A percentile compares a stretch with the other conserved stretches of the same genome.
These are phyloP conservation scores for Lamprologus lemairii DNA, from an alignment of 2,113 vertebrate species.

Conservation along the genomic window DNA sequence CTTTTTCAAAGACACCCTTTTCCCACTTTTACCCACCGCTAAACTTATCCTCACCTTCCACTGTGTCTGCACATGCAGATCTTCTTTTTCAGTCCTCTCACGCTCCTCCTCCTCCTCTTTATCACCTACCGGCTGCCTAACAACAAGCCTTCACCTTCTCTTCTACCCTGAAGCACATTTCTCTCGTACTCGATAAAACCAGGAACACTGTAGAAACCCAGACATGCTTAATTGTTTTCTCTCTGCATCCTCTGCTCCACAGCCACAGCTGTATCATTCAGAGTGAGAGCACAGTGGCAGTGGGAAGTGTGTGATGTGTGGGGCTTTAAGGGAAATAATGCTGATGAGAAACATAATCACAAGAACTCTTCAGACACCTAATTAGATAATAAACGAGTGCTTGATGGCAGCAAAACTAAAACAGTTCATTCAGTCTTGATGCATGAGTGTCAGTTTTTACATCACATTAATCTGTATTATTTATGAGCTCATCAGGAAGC, in stretches of 20 bases:
- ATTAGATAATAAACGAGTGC: background rate
- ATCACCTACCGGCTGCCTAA: background rate
- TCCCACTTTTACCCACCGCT: background rate
- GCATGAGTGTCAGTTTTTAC: background rate
- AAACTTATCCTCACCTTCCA: background rate
- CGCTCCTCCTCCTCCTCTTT: background rate
- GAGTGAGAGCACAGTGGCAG: background rate
- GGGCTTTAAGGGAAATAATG: background rate
- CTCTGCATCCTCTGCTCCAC: background rate
- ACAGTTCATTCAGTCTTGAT: background rate
- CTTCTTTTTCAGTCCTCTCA: background rate
- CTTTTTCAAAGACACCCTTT: background rate
- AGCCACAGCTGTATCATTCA: background rate
- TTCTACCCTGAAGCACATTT: background rate
- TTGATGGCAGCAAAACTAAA: background rate
- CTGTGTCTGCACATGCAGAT: background rate
- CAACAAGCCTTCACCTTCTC: background rate
- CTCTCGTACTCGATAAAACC: background rate
- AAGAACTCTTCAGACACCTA: background rate
- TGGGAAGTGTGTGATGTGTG: background rate
- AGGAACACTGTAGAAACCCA: background rate
- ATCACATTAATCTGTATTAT: slow-evolving; percentile 20
- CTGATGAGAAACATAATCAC: slow-evolving; percentile 9
- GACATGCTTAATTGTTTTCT: background rate
- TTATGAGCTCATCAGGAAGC: slow-evolving; percentile 19